Evolutionary conservation across 2,888 invertebrate species (phyloP).

Genomic region (Drosophila basisetae): DNA sequence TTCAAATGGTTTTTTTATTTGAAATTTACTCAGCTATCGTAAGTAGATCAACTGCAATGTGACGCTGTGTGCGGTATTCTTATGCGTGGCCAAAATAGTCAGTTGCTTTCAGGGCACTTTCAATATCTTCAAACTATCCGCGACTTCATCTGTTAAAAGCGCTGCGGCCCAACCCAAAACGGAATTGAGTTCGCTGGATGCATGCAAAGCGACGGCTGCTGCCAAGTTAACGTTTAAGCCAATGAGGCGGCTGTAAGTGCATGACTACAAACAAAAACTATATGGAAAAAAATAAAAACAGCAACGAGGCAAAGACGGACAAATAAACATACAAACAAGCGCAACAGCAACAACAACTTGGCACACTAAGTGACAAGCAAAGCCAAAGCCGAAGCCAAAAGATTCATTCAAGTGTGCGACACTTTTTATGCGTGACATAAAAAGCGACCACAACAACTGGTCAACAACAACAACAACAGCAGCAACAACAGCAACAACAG

Average conservation of each 20-base stretch:
- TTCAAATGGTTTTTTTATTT: neutral
- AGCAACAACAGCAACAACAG: slow-evolving; percentile 43
- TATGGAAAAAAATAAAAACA: neutral
- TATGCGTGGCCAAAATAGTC: slow-evolving; percentile 28
- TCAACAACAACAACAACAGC: slow-evolving; percentile 38
- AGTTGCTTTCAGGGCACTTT: slow-evolving; percentile 45
- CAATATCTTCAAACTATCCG: slow-evolving; percentile 44
- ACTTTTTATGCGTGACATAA: slow-evolving; percentile 75
- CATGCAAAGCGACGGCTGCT: slow-evolving; percentile 56
- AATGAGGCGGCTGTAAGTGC: slow-evolving; percentile 57
- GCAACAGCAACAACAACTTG: slow-evolving; percentile 44
- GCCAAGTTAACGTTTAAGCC: slow-evolving; percentile 74
- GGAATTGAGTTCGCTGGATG: slow-evolving; percentile 26
- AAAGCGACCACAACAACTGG: slow-evolving; percentile 43
- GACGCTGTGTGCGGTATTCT: slow-evolving; percentile 32
- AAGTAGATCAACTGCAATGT: slow-evolving; percentile 8
- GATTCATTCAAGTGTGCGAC: slow-evolving; percentile 77
- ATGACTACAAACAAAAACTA: slow-evolving; percentile 29
- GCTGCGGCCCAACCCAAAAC: slow-evolving; percentile 28
- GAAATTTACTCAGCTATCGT: neutral
- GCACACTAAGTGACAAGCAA: slow-evolving; percentile 44
- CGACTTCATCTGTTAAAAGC: slow-evolving; percentile 44
- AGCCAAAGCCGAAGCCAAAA: slow-evolving; percentile 39
- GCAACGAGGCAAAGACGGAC: slow-evolving; percentile 35
- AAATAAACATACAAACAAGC: slow-evolving; percentile 69